These are phyloP conservation scores for Xenentodon cancila DNA, from an alignment of 2,797 vertebrate genomes.

Conservation along the genomic window DNA sequence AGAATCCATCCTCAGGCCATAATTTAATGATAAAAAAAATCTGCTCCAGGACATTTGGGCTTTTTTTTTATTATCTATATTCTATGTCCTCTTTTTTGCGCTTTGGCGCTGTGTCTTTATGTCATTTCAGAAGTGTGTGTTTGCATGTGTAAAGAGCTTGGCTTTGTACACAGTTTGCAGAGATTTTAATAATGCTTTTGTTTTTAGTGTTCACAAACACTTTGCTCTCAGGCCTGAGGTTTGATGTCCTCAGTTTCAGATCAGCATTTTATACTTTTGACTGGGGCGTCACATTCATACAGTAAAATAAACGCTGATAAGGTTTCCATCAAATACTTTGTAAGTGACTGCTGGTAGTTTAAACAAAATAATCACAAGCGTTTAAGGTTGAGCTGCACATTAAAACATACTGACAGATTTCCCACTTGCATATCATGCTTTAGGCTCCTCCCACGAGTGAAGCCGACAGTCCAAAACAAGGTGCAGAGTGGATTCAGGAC, in stretches of 20 bases:
- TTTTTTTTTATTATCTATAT: constrained; percentile 51
- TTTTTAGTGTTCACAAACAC: constrained; percentile 11
- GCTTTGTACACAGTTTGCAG: constrained; percentile 21
- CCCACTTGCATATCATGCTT: no score
- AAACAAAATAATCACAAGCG: background rate
- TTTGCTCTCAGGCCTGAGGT: constrained; percentile 47
- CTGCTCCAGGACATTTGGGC: constrained; percentile 52
- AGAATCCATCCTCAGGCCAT: constrained; percentile 62
- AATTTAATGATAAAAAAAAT: constrained; percentile 79
- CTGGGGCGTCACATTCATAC: constrained; percentile 22
- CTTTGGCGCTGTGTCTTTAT: constrained; percentile 23
- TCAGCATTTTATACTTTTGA: constrained; percentile 39
- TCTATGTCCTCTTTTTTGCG: constrained; percentile 38
- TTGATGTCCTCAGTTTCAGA: constrained; percentile 36
- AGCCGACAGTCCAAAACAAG: no score
- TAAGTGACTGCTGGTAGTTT: no score
- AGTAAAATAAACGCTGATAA: background rate
- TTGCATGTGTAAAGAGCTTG: constrained; percentile 10
- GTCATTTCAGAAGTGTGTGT: constrained; percentile 21
- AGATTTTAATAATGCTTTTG: background rate
- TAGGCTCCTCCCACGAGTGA: no score
- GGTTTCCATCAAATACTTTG: no score
- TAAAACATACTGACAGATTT: background rate
- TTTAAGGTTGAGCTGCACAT: background rate
- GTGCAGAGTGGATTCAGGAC: no score